These are phyloP conservation scores for Deroptyus accipitrinus DNA, from an alignment of 2,113 vertebrate genomes.

Conservation along the genomic window DNA sequence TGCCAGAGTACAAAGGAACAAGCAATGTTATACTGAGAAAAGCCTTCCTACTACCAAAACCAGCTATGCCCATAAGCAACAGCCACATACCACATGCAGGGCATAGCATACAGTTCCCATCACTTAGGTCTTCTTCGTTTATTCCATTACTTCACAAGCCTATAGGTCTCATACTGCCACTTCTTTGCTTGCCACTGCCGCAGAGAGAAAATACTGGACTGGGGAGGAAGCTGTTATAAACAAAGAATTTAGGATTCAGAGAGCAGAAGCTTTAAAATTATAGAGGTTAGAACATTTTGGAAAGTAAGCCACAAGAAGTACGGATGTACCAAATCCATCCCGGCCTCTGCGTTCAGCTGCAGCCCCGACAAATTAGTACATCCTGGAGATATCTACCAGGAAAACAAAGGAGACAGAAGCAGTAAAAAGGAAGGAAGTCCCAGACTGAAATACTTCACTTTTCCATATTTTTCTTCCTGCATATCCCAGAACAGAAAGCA, in stretches of 20 bases:
- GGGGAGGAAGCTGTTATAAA: background rate
- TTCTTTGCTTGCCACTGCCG: background rate
- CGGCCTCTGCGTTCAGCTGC: background rate
- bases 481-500: conserved; percentile 25
- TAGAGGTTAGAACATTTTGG: background rate
- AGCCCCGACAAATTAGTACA: background rate
- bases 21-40: background rate
- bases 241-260: background rate
- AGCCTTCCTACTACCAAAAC: background rate
- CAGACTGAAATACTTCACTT: background rate
- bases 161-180: background rate
- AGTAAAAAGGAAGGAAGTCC: conserved; percentile 36
- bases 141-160: background rate
- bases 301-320: background rate
- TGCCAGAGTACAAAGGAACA: background rate
- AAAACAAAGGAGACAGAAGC: background rate
- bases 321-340: background rate
- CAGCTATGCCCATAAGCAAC: background rate
- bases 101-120: background rate
- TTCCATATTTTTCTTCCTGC: conserved; percentile 9
- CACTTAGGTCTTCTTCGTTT: background rate
- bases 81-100: background rate
- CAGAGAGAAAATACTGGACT: background rate
- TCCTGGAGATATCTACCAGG: background rate
- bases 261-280: background rate